Evolutionary conservation across 1,140 invertebrate species (phyloP).

Genomic region (Bradysia coprophila): DNA sequence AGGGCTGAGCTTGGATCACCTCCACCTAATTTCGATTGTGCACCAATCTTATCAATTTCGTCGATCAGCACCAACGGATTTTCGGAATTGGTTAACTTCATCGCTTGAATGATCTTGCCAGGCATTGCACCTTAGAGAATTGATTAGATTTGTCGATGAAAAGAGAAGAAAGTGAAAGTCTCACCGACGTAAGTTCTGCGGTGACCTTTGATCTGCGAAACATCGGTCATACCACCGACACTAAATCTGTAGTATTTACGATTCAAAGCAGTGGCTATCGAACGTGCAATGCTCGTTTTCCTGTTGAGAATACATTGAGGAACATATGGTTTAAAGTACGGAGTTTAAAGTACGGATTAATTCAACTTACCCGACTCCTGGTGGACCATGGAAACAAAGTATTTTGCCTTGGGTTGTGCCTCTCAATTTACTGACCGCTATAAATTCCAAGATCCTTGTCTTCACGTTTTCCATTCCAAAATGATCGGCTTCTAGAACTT

Average conservation of each 20-base stretch:
- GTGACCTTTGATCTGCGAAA: constrained; percentile 97
- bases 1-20: constrained; percentile 92
- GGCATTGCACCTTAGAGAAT: too few relatives aligned
- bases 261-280: constrained; percentile 85
- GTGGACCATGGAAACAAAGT: constrained; percentile 92
- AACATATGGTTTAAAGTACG: neutral
- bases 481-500: constrained; percentile 88
- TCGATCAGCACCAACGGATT: constrained; percentile 95
- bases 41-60: constrained; percentile 83
- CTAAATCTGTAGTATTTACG: constrained; percentile 90
- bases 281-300: constrained; percentile 32
- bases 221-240: constrained; percentile 96
- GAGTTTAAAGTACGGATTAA: constrained; percentile 17
- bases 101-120: constrained; percentile 91
- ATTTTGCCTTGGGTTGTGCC: constrained; percentile 93
- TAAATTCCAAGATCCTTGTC: constrained; percentile 91
- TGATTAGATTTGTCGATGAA: too few relatives aligned
- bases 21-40: constrained; percentile 71
- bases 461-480: constrained; percentile 99
- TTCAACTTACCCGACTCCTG: constrained; percentile 96
- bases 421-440: constrained; percentile 89
- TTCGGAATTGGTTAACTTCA: constrained; percentile 93
- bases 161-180: too few relatives aligned
- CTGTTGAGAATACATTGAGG: neutral
- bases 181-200: constrained; percentile 86